Percentiles rank a stretch among this genome's conserved stretches.
These are phyloP conservation scores for Ladona fulva DNA, from an alignment of 1,140 invertebrate species.

Conservation along the genomic window DNA sequence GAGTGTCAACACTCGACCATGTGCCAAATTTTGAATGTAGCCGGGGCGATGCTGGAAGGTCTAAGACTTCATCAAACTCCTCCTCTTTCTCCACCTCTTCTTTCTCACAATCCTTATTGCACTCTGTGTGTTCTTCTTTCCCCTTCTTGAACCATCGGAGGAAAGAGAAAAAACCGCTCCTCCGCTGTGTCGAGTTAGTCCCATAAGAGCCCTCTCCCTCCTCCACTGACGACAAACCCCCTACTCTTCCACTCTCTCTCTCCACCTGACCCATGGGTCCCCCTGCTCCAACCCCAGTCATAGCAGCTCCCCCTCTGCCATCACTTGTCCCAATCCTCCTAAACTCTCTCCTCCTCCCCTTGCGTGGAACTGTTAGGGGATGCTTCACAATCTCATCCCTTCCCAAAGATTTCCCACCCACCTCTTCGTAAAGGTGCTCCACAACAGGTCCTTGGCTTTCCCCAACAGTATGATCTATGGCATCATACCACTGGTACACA, in stretches of 20 bases:
- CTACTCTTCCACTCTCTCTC: background rate
- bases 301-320: background rate
- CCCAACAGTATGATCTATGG: slow-evolving; percentile 13
- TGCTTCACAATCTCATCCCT: background rate
- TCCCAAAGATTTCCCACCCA: slow-evolving; percentile 1
- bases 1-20: slow-evolving; percentile 45
- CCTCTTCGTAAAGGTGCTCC: slow-evolving; percentile 10
- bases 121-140: slow-evolving; percentile 17
- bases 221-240: background rate
- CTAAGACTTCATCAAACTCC: slow-evolving; percentile 20
- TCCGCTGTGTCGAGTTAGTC: slow-evolving; percentile 11
- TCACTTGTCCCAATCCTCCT: background rate
- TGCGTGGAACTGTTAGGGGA: background rate
- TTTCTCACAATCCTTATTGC: slow-evolving; percentile 20
- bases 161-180: slow-evolving; percentile 38
- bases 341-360: background rate
- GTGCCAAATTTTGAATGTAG: slow-evolving; percentile 17
- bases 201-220: slow-evolving; percentile 18
- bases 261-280: background rate
- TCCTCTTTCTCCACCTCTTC: slow-evolving; percentile 22
- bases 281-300: slow-evolving; percentile 1
- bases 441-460: slow-evolving; percentile 13
- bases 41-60: slow-evolving; percentile 19
- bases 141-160: slow-evolving; percentile 40
- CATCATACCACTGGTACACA: slow-evolving; percentile 19